These are phyloP conservation scores for Tupiocoris notatus DNA, from an alignment of 2,888 invertebrate species.

Conservation along the genomic window DNA sequence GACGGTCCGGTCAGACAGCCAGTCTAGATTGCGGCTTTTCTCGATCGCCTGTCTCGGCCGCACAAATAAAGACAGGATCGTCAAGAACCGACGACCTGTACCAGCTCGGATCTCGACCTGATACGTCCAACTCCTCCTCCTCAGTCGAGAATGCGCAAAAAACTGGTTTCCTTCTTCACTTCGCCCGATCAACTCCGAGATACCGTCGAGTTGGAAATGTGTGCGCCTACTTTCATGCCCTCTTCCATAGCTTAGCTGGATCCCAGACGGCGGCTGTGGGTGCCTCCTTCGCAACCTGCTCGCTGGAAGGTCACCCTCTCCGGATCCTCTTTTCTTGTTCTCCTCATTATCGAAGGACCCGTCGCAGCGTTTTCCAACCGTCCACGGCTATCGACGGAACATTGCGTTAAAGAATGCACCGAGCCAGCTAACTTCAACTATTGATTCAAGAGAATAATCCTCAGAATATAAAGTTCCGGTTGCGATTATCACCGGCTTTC, in stretches of 20 bases:
- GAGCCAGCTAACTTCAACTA: too few species aligned
- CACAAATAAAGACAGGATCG: background rate
- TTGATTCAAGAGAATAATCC: too few species aligned
- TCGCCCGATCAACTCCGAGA: background rate
- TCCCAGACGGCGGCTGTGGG: background rate
- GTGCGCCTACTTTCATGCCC: background rate
- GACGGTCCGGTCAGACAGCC: too few species aligned
- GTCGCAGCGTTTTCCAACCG: too few species aligned
- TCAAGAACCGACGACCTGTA: background rate
- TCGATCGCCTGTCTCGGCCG: background rate
- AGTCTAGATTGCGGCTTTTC: too few species aligned
- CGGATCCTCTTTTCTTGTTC: conserved; percentile 8
- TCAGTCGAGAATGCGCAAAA: background rate
- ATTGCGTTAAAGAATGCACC: too few species aligned
- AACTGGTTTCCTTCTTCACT: background rate
- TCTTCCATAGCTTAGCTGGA: background rate
- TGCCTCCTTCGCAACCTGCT: conserved; percentile 15
- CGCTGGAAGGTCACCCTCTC: conserved; percentile 8
- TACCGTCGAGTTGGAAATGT: background rate
- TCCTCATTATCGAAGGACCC: background rate
- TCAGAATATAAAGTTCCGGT: too few species aligned
- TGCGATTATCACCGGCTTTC: too few species aligned
- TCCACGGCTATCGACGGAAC: too few species aligned
- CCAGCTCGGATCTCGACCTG: background rate
- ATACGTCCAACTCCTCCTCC: background rate